These are phyloP conservation scores for Galemys pyrenaicus DNA, from an alignment of 2,113 vertebrate genomes.

Conservation along the genomic window DNA sequence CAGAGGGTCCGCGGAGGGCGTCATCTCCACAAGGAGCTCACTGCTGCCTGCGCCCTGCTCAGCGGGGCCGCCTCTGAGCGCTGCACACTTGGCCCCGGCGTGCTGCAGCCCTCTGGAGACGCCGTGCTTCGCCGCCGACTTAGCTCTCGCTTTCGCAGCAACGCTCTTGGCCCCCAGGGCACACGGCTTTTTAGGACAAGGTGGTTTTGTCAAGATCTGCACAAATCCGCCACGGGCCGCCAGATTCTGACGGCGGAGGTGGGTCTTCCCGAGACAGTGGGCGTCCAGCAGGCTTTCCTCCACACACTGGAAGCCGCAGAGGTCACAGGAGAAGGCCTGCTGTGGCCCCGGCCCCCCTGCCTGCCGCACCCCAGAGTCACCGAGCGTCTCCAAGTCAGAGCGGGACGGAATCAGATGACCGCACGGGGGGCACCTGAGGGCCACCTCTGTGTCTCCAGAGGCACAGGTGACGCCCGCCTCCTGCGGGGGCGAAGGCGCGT, in stretches of 20 bases:
- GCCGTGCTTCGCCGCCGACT: conserved; percentile 61
- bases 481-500: conserved; percentile 9
- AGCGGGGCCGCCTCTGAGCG: conserved; percentile 58
- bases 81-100: conserved; percentile 31
- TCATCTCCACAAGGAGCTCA: conserved; percentile 73
- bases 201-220: conserved; percentile 84
- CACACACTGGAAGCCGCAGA: conserved; percentile 85
- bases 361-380: conserved; percentile 40
- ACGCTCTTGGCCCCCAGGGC: conserved; percentile 64
- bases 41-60: background rate
- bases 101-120: conserved; percentile 65
- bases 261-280: conserved; percentile 85
- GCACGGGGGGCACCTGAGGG: conserved; percentile 47
- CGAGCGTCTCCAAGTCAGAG: conserved; percentile 71
- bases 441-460: background rate
- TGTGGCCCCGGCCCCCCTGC: conserved; percentile 66
- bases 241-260: conserved; percentile 86
- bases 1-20: conserved; percentile 38
- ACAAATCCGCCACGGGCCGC: conserved; percentile 85
- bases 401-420: conserved; percentile 61
- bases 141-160: conserved; percentile 68
- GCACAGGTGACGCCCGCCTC: conserved; percentile 42
- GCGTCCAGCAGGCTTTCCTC: conserved; percentile 82
- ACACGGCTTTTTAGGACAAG: conserved; percentile 72
- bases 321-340: conserved; percentile 82